Conservation (phyloP, 2,888 invertebrate genomes). For the Melieria omissa region DNA sequence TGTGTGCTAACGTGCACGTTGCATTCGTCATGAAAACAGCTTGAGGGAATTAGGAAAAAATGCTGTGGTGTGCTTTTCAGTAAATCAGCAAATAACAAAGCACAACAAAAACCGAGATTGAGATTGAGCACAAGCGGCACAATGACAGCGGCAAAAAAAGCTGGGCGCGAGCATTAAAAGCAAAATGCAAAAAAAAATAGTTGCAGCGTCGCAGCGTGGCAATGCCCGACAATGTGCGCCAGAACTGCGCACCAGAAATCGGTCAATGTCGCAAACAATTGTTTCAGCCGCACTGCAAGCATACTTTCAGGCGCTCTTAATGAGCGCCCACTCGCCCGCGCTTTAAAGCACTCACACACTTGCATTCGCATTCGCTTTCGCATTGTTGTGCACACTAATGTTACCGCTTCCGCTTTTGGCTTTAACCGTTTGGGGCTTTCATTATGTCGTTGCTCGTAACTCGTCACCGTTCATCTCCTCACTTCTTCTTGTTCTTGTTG, state of each 20-base stretch:
- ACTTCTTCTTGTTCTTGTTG: conserved; percentile 42
- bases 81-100: conserved; percentile 3
- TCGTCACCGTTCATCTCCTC: conserved; percentile 8
- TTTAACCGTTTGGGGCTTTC: conserved; percentile 32
- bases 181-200: too few species aligned
- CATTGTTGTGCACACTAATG: conserved; percentile 29
- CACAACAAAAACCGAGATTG: conserved; percentile 17
- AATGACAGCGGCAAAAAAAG: background rate
- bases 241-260: background rate
- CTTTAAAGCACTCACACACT: background rate
- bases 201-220: too few species aligned
- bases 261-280: background rate
- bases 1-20: conserved; percentile 33
- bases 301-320: background rate
- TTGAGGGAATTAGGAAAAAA: conserved; percentile 43
- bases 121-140: conserved; percentile 13
- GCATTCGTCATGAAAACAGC: conserved; percentile 40
- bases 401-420: conserved; percentile 14
- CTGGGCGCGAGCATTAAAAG: background rate
- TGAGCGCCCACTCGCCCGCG: background rate
- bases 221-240: too few species aligned
- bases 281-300: background rate
- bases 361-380: conserved; percentile 4
- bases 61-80: conserved; percentile 25
- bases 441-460: conserved; percentile 21